Evolutionary conservation across 2,888 invertebrate species (phyloP), one percentile per base, ranked within the genome.

Genomic region (Itoplectis maculator): DNA sequence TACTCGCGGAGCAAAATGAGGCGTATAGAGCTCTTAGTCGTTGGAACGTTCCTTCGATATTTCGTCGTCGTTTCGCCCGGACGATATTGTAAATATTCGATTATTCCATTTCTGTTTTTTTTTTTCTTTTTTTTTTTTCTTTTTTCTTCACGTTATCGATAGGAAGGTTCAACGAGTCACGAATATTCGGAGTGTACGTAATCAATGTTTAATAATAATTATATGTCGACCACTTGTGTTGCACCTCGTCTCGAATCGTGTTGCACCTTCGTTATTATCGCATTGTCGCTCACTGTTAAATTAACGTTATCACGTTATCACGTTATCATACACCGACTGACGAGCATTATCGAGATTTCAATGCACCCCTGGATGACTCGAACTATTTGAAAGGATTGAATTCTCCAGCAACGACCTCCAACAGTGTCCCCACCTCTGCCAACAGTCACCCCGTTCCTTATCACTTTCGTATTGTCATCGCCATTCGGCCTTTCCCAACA

Each of bases 231-330:
- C 82, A 80, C 81, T 65, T 45, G 78, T 51, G 77, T 79, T 82
- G 86, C 76, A 77, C 79, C 78, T 82, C 78, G 79, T 85, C 86
- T 84, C 86, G 80, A 78, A 72, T 63, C n/a, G n/a, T 87, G 72
- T 86, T 78, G 72, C 69, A 68, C 84, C 35, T 40, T 65, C 42
- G 23, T 72, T 15, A 40, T 76, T 63, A 45, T 37, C 49, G n/a
- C n/a, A 49, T 69, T 45, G 20, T 66, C 56, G 29, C 65, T 56
- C 56, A 66, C 42, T n/a, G n/a, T n/a, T n/a, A n/a, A 61, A 49
- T 51, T 45, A 6, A 29, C 42, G 42, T 23, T 56, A 9, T 42
- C n/a, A n/a, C n/a, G n/a, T 37, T 9, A 6, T 49, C 11, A 11
- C 18, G n/a, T 49, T 69, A 51, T 49, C 61, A 45, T 37, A 20